Percentiles rank a stretch among this genome's conserved stretches.
phyloP scores from a whole-genome alignment of 2,888 invertebrate genomes.

The Cheilosia pagana region DNA sequence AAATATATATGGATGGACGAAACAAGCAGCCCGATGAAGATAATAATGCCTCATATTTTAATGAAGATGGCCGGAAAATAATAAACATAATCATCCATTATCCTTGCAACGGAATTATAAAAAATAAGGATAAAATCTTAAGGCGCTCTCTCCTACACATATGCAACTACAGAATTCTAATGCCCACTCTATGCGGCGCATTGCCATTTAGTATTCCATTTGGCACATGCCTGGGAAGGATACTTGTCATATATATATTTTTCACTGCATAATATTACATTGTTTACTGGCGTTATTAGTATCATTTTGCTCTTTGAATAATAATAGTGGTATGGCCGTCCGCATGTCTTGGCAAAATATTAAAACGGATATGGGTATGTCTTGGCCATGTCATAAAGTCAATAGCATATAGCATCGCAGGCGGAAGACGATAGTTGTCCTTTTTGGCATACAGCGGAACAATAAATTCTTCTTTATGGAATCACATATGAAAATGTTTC shows the following conservation, averaged over 20 bases:
- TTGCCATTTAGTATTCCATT: slow-evolving; percentile 65
- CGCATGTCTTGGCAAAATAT: slow-evolving; percentile 56
- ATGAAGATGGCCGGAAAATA: slow-evolving; percentile 72
- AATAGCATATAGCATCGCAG: slow-evolving; percentile 11
- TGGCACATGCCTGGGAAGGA: slow-evolving; percentile 71
- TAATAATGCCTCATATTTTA: slow-evolving; percentile 71
- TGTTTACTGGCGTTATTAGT: slow-evolving; percentile 73
- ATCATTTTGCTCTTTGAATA: slow-evolving; percentile 68
- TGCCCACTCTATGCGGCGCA: slow-evolving; percentile 32
- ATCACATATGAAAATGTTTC: slow-evolving; percentile 50
- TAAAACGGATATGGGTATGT: slow-evolving; percentile 69
- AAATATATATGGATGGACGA: slow-evolving; percentile 8
- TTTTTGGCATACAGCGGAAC: slow-evolving; percentile 67
- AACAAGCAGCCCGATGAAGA: slow-evolving; percentile 50
- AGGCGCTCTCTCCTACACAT: slow-evolving; percentile 39
- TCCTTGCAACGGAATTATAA: slow-evolving; percentile 66
- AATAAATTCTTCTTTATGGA: slow-evolving; percentile 73
- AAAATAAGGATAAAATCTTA: slow-evolving; percentile 60
- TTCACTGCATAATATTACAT: slow-evolving; percentile 71
- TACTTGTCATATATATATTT: slow-evolving; percentile 70
- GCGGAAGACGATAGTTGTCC: slow-evolving; percentile 71
- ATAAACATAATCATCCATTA: slow-evolving; percentile 73
- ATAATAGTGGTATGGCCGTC: slow-evolving; percentile 17
- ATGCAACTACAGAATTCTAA: slow-evolving; percentile 25
- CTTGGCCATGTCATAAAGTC: slow-evolving; percentile 68